Evolutionary conservation across 2,888 invertebrate species (phyloP).

Genomic region (Idaea biselata): DNA sequence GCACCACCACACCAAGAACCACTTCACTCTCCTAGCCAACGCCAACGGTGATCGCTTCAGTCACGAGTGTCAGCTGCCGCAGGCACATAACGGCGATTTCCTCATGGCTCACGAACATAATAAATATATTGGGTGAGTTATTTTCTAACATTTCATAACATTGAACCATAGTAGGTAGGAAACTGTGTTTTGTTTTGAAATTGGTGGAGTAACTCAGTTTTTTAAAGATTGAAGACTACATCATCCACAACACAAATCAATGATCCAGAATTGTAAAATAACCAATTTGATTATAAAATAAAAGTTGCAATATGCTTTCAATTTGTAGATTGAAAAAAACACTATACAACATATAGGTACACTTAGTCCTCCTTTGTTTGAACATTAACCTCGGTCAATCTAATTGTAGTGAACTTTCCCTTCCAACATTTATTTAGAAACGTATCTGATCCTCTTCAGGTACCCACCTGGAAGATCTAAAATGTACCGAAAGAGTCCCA

Average conservation of each 20-base stretch:
- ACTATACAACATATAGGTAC: too few relatives aligned
- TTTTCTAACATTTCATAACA: constrained; percentile 18
- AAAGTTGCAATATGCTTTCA: background rate
- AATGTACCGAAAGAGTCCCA: constrained; percentile 59
- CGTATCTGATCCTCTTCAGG: constrained; percentile 34
- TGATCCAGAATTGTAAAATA: background rate
- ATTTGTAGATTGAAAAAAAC: too few relatives aligned
- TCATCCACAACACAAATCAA: background rate
- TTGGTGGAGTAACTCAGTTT: background rate
- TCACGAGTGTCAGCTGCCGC: constrained; percentile 66
- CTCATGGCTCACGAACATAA: constrained; percentile 66
- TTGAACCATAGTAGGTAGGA: constrained; percentile 9
- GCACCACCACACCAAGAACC: constrained; percentile 58
- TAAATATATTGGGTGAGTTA: constrained; percentile 55
- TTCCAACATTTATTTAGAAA: too few relatives aligned
- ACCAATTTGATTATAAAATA: background rate
- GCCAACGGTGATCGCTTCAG: constrained; percentile 51
- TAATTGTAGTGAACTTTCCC: too few relatives aligned
- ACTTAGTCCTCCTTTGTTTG: too few relatives aligned
- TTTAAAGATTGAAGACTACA: background rate
- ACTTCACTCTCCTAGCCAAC: constrained; percentile 59
- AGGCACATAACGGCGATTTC: constrained; percentile 70
- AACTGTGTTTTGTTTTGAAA: background rate
- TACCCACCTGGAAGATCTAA: constrained; percentile 64
- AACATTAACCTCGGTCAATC: too few relatives aligned